These are phyloP conservation scores for Anolis carolinensis DNA, from an alignment of 2,113 vertebrate species.

Conservation along the genomic window DNA sequence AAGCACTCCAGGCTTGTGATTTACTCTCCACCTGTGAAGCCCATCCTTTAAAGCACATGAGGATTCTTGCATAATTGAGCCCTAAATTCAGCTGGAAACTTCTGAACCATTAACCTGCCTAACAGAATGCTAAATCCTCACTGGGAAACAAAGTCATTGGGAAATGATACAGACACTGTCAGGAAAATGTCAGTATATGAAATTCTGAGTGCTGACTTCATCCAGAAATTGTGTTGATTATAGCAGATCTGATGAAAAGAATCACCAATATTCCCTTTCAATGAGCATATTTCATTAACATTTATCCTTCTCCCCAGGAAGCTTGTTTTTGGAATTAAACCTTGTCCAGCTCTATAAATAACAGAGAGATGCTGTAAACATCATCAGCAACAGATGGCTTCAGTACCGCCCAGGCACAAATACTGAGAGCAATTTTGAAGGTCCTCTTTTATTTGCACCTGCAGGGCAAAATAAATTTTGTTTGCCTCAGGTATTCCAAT, in stretches of 20 bases:
- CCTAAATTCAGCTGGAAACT: slow-evolving; percentile 40
- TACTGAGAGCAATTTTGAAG: background rate
- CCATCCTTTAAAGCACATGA: background rate
- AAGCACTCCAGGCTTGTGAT: background rate
- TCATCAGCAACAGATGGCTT: background rate
- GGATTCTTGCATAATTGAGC: background rate
- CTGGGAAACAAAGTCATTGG: slow-evolving; percentile 46
- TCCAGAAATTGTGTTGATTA: slow-evolving; percentile 39
- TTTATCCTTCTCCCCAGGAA: slow-evolving; percentile 53
- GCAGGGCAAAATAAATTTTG: background rate
- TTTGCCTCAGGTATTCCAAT: background rate
- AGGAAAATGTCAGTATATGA: slow-evolving; percentile 58
- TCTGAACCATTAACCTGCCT: slow-evolving; percentile 46
- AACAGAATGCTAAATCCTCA: slow-evolving; percentile 37
- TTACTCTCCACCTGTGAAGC: background rate
- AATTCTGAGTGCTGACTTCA: slow-evolving; percentile 49
- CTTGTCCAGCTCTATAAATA: accelerated
- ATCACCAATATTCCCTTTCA: slow-evolving; percentile 31
- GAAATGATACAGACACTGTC: slow-evolving; percentile 40
- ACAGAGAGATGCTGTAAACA: accelerated
- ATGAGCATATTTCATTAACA: slow-evolving; percentile 46
- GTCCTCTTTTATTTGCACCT: background rate
- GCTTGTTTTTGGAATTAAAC: background rate
- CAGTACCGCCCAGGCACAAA: background rate
- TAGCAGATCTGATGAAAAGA: slow-evolving; percentile 36